Percentiles rank a stretch among this genome's conserved stretches.
phyloP scores from a whole-genome alignment of 2,797 vertebrate genomes.

The Muraenolepis orangiensis region DNA sequence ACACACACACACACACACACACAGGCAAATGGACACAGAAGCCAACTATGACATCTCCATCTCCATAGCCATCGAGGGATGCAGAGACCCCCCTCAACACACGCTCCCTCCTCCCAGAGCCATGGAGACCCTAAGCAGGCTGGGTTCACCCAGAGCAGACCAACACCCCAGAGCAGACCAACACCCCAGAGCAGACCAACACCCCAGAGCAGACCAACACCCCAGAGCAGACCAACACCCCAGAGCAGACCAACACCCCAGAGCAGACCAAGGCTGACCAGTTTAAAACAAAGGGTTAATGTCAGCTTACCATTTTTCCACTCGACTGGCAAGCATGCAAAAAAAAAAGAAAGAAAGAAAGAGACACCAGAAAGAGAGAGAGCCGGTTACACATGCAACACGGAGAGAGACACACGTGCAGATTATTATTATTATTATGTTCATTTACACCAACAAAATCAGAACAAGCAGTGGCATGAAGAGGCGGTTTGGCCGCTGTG shows the following conservation, averaged over 20 bases:
- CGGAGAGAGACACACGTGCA: slow-evolving; percentile 71
- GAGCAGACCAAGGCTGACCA: slow-evolving; percentile 45
- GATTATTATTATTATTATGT: slow-evolving; percentile 26
- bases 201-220: no score
- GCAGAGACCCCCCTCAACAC: no score
- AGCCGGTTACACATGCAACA: slow-evolving; percentile 79
- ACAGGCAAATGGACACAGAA: no score
- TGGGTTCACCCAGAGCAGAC: no score
- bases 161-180: no score
- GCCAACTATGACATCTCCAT: no score
- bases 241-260: slow-evolving; percentile 18
- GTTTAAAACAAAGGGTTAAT: slow-evolving; percentile 43
- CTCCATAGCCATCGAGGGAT: no score
- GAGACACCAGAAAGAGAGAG: slow-evolving; percentile 71
- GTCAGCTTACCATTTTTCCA: slow-evolving; percentile 96
- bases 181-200: no score
- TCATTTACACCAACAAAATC: slow-evolving; percentile 16
- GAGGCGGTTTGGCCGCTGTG: slow-evolving; percentile 33
- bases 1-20: no score
- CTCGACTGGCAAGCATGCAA: slow-evolving; percentile 90
- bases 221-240: no score
- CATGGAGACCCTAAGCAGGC: no score
- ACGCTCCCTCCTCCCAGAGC: no score
- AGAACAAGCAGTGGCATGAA: slow-evolving; percentile 13
- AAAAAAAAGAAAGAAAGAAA: slow-evolving; percentile 61